Evolutionary conservation across 2,113 vertebrate species (phyloP).

Genomic region (Brachypodius melanocephalos): DNA sequence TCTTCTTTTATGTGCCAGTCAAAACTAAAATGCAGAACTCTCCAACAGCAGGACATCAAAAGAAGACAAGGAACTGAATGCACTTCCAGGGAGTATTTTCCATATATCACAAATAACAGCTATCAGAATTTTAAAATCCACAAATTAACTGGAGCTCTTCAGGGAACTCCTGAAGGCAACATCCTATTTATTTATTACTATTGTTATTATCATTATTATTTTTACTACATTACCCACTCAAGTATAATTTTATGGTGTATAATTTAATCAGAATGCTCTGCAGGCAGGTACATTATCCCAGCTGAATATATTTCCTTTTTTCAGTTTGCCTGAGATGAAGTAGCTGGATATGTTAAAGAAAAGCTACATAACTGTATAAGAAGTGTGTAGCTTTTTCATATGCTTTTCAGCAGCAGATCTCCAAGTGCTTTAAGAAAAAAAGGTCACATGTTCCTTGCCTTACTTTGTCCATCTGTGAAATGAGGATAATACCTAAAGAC

Average conservation of each 20-base stretch:
- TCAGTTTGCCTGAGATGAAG: background rate
- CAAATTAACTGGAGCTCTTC: background rate
- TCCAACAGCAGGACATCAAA: background rate
- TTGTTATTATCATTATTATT: background rate
- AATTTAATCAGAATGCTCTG: constrained; percentile 26
- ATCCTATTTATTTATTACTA: background rate
- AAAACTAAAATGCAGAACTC: background rate
- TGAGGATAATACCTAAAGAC: background rate
- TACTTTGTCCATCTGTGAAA: background rate
- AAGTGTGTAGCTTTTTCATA: background rate
- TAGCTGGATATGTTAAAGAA: background rate
- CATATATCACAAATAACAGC: background rate
- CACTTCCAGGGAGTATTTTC: background rate
- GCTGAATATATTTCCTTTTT: background rate
- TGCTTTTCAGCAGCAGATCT: background rate
- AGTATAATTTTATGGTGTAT: constrained; percentile 23
- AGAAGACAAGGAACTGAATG: background rate
- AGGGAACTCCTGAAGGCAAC: background rate
- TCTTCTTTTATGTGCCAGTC: background rate
- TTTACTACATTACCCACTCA: background rate
- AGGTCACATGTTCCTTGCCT: background rate
- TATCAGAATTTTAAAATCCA: background rate
- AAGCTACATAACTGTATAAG: background rate
- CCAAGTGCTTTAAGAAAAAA: background rate
- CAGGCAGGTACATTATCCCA: constrained; percentile 27